Evolutionary conservation across 2,888 invertebrate genomes (phyloP).

Genomic region (Drosophila engyochracea): DNA sequence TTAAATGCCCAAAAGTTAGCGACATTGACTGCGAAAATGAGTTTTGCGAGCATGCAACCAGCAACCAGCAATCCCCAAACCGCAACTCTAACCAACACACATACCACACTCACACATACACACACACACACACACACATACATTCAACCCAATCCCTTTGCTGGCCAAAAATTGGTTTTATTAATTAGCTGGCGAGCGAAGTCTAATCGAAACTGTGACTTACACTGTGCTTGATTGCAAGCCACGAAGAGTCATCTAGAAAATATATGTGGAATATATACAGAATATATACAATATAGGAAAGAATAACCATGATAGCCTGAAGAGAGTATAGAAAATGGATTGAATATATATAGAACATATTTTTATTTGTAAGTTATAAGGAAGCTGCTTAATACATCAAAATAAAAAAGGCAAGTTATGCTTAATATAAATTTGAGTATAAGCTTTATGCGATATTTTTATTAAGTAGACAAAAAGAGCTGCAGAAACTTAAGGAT

Average conservation of each 20-base stretch:
- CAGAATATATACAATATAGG: neutral
- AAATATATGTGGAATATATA: neutral
- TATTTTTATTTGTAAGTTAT: neutral
- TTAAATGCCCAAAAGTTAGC: conserved; percentile 38
- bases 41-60: conserved; percentile 35
- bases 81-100: neutral
- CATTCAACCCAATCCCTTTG: neutral
- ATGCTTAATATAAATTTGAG: too few relatives aligned
- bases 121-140: neutral
- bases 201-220: conserved; percentile 14
- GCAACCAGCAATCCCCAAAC: neutral
- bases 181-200: conserved; percentile 30
- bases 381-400: too few relatives aligned
- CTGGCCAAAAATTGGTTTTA: conserved; percentile 40
- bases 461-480: too few relatives aligned
- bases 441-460: too few relatives aligned
- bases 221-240: conserved; percentile 1
- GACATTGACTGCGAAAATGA: conserved; percentile 73
- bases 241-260: neutral
- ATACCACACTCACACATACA: neutral
- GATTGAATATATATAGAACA: neutral
- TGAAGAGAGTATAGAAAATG: neutral
- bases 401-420: too few relatives aligned
- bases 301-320: neutral
- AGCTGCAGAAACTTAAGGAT: neutral